Base-by-base conservation (phyloP, 2,113 vertebrate species). In the Sinocyclocheilus anophthalmus region DNA sequence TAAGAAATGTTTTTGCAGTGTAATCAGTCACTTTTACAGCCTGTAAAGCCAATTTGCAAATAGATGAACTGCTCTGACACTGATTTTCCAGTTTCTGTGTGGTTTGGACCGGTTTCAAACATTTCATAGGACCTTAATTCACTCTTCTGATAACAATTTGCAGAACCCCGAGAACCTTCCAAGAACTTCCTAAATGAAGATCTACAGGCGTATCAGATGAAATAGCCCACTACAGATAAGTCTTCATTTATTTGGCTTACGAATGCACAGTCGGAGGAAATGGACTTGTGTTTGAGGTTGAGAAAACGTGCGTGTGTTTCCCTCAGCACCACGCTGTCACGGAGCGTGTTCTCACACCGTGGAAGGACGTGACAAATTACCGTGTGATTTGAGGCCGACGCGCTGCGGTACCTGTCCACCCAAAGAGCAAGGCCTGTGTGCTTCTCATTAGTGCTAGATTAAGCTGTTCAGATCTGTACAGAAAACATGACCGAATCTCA, bases 371-470 rank as follows among this genome's bases (percentile, higher is more conserved):
- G 14, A 87, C 70, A 61, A 82, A 87, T 88, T 83, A 77, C 33
- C 9, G 18, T 86, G 59, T 85, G 75, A 91, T 79, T 83, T 30
- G 48, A 78, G 72, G 79, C 67, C 24, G 20, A 83, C 33, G 24
- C 20, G 22, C 37, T 50, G 48, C 42, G 73, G 82, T 86, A 73
- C 86, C 59, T 83, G 42, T 88, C 83, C 61, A 5, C 37, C 73
- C 55, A 77, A 67, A 57, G 59, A 26, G n/a, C 13, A 6, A 80
- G 75, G 81, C 81, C 86, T 89, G 81, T 84, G 37, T 94, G 93
- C 89, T 95, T 94, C 90, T 91, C 63, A 94, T 95, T 94, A 95
- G 42, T 73, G 48, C 67, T 70, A 85, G 87, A 91, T 92, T 88
- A 91, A 90, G 84, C 90, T 91, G 90, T 92, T 92, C 90, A 92